phyloP scores from a whole-genome alignment of 1,140 invertebrate genomes.

The Drosophila varians region DNA sequence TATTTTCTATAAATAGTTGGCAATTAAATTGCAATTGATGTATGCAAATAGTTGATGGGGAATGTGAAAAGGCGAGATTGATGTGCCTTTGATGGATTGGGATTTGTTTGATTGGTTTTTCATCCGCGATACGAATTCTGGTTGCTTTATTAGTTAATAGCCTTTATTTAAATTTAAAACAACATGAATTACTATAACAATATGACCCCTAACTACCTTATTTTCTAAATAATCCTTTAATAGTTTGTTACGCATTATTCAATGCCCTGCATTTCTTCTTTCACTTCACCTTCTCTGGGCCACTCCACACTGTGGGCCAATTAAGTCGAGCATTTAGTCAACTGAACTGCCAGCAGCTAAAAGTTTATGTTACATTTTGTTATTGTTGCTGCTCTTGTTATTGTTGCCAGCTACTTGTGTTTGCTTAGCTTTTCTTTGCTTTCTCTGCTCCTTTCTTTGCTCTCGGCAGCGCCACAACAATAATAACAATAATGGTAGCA shows the following conservation, averaged over 20 bases:
- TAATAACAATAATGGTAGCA: constrained; percentile 34
- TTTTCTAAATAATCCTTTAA: too few relatives aligned
- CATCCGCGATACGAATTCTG: too few relatives aligned
- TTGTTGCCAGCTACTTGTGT: constrained; percentile 56
- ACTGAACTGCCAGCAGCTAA: constrained; percentile 56
- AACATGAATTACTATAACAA: too few relatives aligned
- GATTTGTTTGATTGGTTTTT: constrained; percentile 13
- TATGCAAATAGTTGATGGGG: constrained; percentile 24
- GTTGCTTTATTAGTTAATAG: too few relatives aligned
- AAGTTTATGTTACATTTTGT: constrained; percentile 54
- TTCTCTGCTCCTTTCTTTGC: constrained; percentile 27
- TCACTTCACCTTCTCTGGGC: neutral
- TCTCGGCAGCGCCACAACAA: constrained; percentile 27
- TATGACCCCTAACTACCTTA: too few relatives aligned
- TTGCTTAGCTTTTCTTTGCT: constrained; percentile 65
- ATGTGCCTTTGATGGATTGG: constrained; percentile 18
- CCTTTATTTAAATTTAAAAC: too few relatives aligned
- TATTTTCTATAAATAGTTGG: constrained; percentile 57
- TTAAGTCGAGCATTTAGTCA: constrained; percentile 75
- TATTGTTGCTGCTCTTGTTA: constrained; percentile 38
- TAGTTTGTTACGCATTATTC: too few relatives aligned
- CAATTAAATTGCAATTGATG: constrained; percentile 60
- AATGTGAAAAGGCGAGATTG: neutral
- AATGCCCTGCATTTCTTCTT: constrained; percentile 13
- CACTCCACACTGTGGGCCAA: constrained; percentile 46